Base-by-base conservation (phyloP, 2,113 vertebrate species). In the Pelecanoides urinatrix region DNA sequence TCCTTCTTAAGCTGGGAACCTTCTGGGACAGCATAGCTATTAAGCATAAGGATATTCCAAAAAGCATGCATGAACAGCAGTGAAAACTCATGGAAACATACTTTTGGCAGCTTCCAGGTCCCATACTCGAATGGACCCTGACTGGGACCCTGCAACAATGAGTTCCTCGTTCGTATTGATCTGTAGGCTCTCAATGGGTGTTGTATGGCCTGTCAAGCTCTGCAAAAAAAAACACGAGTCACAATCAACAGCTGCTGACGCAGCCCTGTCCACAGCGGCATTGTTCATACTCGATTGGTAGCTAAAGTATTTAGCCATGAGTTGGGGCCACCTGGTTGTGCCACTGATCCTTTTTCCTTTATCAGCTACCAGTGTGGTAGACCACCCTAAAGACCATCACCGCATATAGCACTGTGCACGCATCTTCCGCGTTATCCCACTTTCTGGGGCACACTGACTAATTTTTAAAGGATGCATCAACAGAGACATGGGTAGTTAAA, bases 41-140 rank as follows among this genome's bases (percentile, higher is more conserved):
- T 62, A 49, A 86, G 25, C 25, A 11, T 14, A 77, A 63, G 7
- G 13, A 74, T 59, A 50, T 13, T 50, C 32, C 29, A 50, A 62
- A 86, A 65, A 61, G 3, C 11, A 0, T 22, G 21, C 10, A 22
- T 15, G 40, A 56, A 40, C 27, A 71, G 32, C 77, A 68, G 13
- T 8, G 27, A n/a, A 67, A 66, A 36, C 27, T 68, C 40, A 18
- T 1, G 49, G 61, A 63, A n/a, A 94, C 98, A 90, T 98, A 99
- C 99, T 99, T 98, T 99, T 99, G 71, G 99, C 99, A 91, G 99
- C 99, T 98, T 99, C 99, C 97, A 99, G 98, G 96, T 99, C 99
- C 99, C 99, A 99, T 71, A 99, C 97, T 10, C 99, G 98, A 92
- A 99, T 98, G 50, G 99, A 99, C 45, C 99, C 99, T 0, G 99